Base-by-base conservation (phyloP, 2,113 vertebrate genomes). In the Arvicanthis niloticus region DNA sequence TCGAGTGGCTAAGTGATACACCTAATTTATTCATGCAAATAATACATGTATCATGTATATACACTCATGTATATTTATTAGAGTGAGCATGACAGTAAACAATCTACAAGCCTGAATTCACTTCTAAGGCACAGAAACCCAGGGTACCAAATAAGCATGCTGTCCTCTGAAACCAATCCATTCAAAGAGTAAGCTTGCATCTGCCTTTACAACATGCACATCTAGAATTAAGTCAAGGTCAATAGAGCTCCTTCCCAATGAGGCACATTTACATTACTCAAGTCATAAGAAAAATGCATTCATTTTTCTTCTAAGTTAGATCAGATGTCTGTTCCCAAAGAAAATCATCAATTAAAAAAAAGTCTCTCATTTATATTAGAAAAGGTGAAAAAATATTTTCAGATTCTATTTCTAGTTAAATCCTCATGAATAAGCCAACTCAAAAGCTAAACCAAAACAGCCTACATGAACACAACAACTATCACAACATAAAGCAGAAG, bases 401-500 rank as follows among this genome's bases (percentile, higher is more conserved):
- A 95, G 42, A 87, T 19, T 42, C 73, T 78, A 81, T 40, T 77
- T 92, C 90, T 97, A 90, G 94, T 24, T 96, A 89, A 78, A 88
- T 48, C 42, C 60, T 89, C 67, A 8, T 56, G 93, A 68, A 45
- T 70, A 78, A 87, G 67, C 81, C 95, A 91, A 87, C 77, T 93
- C 82, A 81, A 90, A 94, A 93, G 84, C 95, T 95, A 68, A 86
- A 60, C 72, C 80, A 73, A 62, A 88, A 76, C 70, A 70, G 84
- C 86, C 95, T 97, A 68, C 81, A 81, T 62, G 91, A 94, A 88
- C 96, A 97, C 92, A 91, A 97, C 96, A 81, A 84, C 70, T 92
- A 95, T 88, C 94, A 98, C 94, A 91, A 97, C 94, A 97, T 85
- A 65, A 88, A 95, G 95, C 92, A 92, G 81, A 16, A 78, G 96